phyloP scores from a whole-genome alignment of 2,888 invertebrate species.

The Camptogramma bilineatum region DNA sequence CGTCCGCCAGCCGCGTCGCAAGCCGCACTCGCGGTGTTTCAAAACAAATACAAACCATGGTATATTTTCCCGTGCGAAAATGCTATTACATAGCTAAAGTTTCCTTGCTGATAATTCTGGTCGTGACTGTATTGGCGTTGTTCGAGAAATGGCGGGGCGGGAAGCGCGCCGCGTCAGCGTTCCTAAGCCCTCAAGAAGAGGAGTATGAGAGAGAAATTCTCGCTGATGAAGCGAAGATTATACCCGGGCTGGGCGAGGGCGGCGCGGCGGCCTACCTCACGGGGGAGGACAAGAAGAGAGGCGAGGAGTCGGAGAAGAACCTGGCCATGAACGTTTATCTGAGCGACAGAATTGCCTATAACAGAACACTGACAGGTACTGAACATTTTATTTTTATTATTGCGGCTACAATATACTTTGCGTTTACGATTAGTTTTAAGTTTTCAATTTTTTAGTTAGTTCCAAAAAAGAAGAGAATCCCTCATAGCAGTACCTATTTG shows the following conservation, averaged over 20 bases:
- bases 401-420: not conserved
- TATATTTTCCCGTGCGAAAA: conserved; percentile 73
- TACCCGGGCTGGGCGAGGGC: conserved; percentile 89
- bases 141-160: conserved; percentile 80
- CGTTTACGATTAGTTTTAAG: not conserved
- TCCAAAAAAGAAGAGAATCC: too few species aligned
- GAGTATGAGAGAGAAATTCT: conserved; percentile 82
- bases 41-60: conserved; percentile 56
- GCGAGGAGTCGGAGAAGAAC: conserved; percentile 90
- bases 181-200: conserved; percentile 53
- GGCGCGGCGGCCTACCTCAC: conserved; percentile 88
- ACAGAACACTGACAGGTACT: conserved; percentile 89
- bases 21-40: conserved; percentile 41
- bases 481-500: too few species aligned
- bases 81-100: conserved; percentile 72
- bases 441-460: not conserved
- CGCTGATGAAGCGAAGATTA: conserved; percentile 87
- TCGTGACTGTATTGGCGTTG: conserved; percentile 65
- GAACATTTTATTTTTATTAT: not conserved
- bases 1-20: conserved; percentile 52
- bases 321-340: conserved; percentile 95
- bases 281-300: conserved; percentile 87
- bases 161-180: conserved; percentile 60
- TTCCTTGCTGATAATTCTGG: conserved; percentile 61
- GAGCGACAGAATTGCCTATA: conserved; percentile 94